Evolutionary conservation across 2,113 vertebrate species (phyloP), one percentile per base, ranked within the genome.

Genomic region (Spea multiplicata): DNA sequence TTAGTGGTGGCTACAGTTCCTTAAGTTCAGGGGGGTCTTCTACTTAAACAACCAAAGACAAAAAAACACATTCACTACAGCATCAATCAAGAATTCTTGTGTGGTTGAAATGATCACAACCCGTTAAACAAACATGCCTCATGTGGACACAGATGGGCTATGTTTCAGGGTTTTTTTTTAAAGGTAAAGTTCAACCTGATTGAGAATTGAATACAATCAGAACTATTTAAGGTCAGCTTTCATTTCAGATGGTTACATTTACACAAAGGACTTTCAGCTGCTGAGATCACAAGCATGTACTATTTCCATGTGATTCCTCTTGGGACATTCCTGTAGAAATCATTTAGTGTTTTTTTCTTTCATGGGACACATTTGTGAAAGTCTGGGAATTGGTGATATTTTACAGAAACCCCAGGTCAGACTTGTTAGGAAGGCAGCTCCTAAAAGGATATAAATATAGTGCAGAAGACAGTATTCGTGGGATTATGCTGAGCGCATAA

Each of bases 351-450:
- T 65, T n/a, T n/a, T 61, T 5, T 61, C 14, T 47, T 46, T 62
- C 71, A 61, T 61, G 14, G 5, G 9, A 5, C 14, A 13, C 59
- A 61, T 61, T 61, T 61, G 44, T 12, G 52, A 17, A 49, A 49
- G 30, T 61, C 48, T 66, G 62, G 49, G 49, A 45, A 75, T 75
- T 52, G 50, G 6, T 75, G 73, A 75, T 66, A 12, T 45, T 66
- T 52, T 52, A 53, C 73, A 75, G 48, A 75, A 16, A 65, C 62
- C 30, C 44, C 30, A 10, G 47, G 59, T 44, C 49, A 44, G 64
- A 66, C 17, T 66, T 44, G 59, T 44, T 66, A 50, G 30, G 49
- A 44, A 6, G 30, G 73, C 47, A 66, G 6, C 64, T 75, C 17
- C 48, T 44, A 66, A 75, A 75, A 17, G 44, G 17, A 52, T 53